phyloP scores from a whole-genome alignment of 1,140 invertebrate species.

The Cyclina sinensis region DNA sequence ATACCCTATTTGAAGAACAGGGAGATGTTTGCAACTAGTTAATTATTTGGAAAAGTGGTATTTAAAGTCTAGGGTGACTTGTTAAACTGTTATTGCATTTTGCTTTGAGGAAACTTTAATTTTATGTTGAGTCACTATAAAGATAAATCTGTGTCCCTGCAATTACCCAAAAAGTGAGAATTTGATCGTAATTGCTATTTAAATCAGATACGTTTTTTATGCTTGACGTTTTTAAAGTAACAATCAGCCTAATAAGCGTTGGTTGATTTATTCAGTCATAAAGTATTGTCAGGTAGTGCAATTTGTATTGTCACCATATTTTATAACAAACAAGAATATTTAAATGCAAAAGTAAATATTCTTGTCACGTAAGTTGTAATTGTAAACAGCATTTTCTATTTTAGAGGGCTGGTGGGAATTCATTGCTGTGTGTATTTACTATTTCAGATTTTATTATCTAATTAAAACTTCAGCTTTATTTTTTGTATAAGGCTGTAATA shows the following conservation, averaged over 20 bases:
- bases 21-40: background rate
- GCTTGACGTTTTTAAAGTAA: background rate
- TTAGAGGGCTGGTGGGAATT: background rate
- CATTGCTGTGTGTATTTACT: too few species aligned
- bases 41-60: background rate
- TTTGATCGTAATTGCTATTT: conserved; percentile 1
- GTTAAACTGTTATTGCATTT: background rate
- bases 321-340: background rate
- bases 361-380: background rate
- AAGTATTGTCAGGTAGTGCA: background rate
- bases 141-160: background rate
- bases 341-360: background rate
- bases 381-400: background rate
- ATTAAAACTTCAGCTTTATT: too few species aligned
- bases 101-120: background rate
- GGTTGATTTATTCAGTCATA: background rate
- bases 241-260: background rate
- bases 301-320: background rate
- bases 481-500: too few species aligned
- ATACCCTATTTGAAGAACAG: background rate
- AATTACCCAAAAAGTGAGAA: conserved; percentile 12
- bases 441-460: too few species aligned
- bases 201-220: conserved; percentile 2
- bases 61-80: conserved; percentile 22
- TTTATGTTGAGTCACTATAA: conserved; percentile 27